Percentiles rank a stretch among this genome's conserved stretches.
These are phyloP conservation scores for Alligator sinensis DNA, from an alignment of 2,113 vertebrate species.

Conservation along the genomic window DNA sequence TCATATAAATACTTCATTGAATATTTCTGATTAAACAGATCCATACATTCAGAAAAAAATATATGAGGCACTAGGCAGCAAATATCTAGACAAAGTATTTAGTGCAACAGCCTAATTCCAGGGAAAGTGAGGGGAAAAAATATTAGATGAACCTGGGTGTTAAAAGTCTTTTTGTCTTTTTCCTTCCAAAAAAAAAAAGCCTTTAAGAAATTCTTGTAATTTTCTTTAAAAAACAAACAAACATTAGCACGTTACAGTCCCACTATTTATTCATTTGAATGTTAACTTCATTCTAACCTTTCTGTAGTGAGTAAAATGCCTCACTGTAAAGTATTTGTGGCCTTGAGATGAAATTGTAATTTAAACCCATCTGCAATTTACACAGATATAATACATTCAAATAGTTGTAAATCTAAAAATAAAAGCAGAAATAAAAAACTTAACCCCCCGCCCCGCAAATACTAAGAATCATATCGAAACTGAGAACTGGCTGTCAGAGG, in stretches of 20 bases:
- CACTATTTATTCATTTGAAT: neutral
- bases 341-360: accelerated
- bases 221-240: neutral
- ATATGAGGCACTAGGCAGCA: neutral
- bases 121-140: neutral
- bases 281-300: neutral
- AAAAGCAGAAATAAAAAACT: constrained; percentile 36
- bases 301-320: neutral
- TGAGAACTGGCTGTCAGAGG: constrained; percentile 17
- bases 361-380: neutral
- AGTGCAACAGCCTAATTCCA: neutral
- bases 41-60: no score
- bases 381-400: neutral
- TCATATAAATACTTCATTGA: no score
- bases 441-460: neutral
- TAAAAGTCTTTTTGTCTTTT: neutral
- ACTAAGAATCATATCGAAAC: constrained; percentile 5
- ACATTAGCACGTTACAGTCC: neutral
- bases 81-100: neutral
- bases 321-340: accelerated
- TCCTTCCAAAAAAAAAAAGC: neutral
- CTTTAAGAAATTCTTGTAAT: neutral
- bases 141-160: neutral
- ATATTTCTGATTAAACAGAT: no score
- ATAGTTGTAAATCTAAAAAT: constrained; percentile 35